Conservation (phyloP, 37 sponge, comb jelly and placozoan genomes). For the Bolinopsis microptera region DNA sequence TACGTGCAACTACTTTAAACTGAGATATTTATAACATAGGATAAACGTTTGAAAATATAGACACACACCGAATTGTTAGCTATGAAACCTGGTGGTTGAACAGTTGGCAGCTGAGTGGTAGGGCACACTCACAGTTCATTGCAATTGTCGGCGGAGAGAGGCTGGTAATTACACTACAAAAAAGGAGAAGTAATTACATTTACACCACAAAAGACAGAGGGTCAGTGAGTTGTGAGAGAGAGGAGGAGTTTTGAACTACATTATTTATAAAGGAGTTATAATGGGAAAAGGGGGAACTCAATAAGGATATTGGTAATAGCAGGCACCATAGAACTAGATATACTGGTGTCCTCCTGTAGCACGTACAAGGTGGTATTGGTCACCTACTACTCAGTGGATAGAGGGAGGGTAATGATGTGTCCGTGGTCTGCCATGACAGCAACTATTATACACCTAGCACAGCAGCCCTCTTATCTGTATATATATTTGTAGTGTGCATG, state of each 20-base stretch:
- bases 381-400: no score
- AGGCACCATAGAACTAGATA: no score
- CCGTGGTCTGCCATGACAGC: not conserved
- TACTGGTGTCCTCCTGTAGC: no score
- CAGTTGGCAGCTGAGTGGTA: not conserved
- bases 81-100: not conserved
- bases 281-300: no score
- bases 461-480: not conserved
- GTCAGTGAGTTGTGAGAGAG: no score
- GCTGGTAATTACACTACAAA: no score
- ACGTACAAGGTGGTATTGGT: no score
- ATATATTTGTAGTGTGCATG: not conserved
- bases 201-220: no score
- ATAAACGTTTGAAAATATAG: not conserved
- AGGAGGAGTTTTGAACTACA: no score
- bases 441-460: not conserved
- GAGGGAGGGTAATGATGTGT: not conserved
- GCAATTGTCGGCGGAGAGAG: not conserved
- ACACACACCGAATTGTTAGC: not conserved
- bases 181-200: no score
- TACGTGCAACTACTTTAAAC: not conserved
- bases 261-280: no score
- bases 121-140: not conserved
- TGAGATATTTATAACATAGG: not conserved
- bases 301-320: no score